These are phyloP conservation scores for Drosophila austrosaltans DNA, from an alignment of 2,888 invertebrate genomes.

Conservation along the genomic window DNA sequence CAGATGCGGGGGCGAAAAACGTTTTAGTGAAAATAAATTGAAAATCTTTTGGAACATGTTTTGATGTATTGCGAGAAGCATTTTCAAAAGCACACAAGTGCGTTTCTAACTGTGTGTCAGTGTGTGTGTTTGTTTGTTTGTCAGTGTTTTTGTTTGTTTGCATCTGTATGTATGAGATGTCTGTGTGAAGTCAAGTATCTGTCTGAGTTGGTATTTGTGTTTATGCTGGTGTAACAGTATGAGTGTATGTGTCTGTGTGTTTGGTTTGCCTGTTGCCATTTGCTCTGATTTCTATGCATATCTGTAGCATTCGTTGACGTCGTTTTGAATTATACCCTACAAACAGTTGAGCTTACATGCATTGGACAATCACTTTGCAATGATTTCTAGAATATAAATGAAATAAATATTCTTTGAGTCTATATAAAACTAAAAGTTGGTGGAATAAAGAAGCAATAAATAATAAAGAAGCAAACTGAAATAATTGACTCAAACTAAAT, in stretches of 20 bases:
- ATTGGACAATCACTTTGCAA: no score
- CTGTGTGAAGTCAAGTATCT: conserved; percentile 20
- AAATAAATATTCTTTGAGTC: no score
- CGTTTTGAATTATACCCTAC: conserved; percentile 34
- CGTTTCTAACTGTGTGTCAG: conserved; percentile 14
- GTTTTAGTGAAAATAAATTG: conserved; percentile 77
- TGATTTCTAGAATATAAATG: no score
- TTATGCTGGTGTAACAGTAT: not conserved
- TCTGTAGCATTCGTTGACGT: conserved; percentile 61
- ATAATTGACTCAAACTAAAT: no score
- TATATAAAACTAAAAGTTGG: no score
- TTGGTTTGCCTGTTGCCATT: conserved; percentile 55
- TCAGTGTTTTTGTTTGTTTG: conserved; percentile 13
- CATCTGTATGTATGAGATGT: conserved; percentile 6
- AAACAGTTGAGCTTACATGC: conserved; percentile 22
- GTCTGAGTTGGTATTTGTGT: conserved; percentile 1
- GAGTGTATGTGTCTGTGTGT: conserved; percentile 36
- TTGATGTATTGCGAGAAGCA: conserved; percentile 60
- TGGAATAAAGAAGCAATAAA: no score
- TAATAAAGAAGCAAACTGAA: no score
- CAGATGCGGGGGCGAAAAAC: conserved; percentile 53
- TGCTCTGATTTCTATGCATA: conserved; percentile 48
- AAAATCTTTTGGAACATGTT: conserved; percentile 72
- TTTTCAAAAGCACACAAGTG: conserved; percentile 20
- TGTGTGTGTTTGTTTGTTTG: conserved; percentile 9